These are phyloP conservation scores for Noturus placidus DNA, from an alignment of 2,113 vertebrate genomes.

Conservation along the genomic window DNA sequence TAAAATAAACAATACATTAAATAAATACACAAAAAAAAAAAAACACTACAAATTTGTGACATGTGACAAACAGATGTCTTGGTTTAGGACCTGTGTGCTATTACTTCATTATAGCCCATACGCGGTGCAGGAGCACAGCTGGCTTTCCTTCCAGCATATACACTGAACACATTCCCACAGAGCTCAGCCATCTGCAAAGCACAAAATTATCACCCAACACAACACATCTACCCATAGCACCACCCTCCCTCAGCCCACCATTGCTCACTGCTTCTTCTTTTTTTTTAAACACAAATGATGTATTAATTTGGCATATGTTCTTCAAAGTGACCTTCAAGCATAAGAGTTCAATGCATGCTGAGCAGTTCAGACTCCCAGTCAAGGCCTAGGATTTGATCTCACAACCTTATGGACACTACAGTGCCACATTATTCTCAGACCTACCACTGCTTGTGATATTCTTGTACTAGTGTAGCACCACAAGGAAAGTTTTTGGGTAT, in stretches of 20 bases:
- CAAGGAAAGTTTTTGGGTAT: conserved; percentile 24
- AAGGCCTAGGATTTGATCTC: background rate
- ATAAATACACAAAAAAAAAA: too few species aligned
- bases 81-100: background rate
- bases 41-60: background rate
- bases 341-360: background rate
- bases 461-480: background rate
- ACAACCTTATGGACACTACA: background rate
- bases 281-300: background rate
- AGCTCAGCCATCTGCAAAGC: conserved; percentile 25
- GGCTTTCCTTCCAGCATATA: conserved; percentile 43
- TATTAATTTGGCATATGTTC: background rate
- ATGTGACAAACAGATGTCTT: background rate
- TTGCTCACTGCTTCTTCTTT: background rate
- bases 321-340: background rate
- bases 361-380: background rate
- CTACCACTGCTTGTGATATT: background rate
- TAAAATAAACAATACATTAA: background rate
- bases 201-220: conserved; percentile 10
- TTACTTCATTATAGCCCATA: conserved; percentile 51
- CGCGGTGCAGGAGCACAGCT: conserved; percentile 44
- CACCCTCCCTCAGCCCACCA: background rate
- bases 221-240: background rate
- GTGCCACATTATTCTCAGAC: background rate
- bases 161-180: conserved; percentile 45